Evolutionary conservation across 1,140 invertebrate species (phyloP).

Genomic region (Drosophila albomicans): DNA sequence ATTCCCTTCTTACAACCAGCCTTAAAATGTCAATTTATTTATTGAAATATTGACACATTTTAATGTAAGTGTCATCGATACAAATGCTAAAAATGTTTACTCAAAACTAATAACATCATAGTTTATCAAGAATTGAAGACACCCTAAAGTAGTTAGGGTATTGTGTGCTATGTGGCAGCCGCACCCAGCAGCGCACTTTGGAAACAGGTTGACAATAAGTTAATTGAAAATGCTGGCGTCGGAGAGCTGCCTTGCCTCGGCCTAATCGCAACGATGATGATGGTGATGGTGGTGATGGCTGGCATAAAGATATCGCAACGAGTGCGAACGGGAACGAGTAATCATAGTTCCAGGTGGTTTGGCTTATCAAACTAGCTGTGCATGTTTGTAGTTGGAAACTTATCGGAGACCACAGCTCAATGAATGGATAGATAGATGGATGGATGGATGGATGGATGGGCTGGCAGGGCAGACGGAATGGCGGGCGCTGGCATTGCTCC

Average conservation of each 20-base stretch:
- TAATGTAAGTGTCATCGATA: no score
- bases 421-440: slow-evolving; percentile 9
- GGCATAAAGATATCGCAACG: slow-evolving; percentile 28
- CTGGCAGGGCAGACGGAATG: no score
- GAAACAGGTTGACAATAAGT: not conserved
- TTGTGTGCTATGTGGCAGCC: not conserved
- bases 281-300: not conserved
- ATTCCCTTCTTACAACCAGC: no score
- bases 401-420: not conserved
- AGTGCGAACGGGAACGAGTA: slow-evolving; percentile 9
- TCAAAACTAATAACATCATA: no score
- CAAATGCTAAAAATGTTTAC: no score
- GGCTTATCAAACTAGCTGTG: slow-evolving; percentile 21
- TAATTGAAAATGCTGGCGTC: slow-evolving; percentile 8
- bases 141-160: not conserved
- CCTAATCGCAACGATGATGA: slow-evolving; percentile 10
- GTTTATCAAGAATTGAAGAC: no score
- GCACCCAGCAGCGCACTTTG: slow-evolving; percentile 8
- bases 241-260: not conserved
- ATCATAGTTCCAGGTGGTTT: not conserved
- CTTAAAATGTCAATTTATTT: no score
- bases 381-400: not conserved
- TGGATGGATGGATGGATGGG: not conserved
- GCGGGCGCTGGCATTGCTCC: no score
- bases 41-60: no score